These are phyloP conservation scores for Lasiommata megera DNA, from an alignment of 2,888 invertebrate species.

Conservation along the genomic window DNA sequence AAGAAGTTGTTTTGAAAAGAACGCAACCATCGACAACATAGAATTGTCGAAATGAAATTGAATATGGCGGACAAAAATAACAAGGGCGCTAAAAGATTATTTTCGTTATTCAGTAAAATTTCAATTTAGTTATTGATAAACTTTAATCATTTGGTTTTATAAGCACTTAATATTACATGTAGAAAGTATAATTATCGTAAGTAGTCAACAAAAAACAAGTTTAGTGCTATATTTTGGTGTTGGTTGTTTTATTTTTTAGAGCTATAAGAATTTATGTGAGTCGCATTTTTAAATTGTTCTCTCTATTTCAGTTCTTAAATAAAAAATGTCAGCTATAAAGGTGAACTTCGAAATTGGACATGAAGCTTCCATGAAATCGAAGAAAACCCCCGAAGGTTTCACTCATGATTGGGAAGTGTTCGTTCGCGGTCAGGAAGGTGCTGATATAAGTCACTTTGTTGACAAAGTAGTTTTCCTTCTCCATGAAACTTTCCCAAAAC, in stretches of 20 bases:
- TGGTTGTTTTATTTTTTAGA: slow-evolving; percentile 26
- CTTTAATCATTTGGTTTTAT: slow-evolving; percentile 41
- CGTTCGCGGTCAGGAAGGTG: slow-evolving; percentile 93
- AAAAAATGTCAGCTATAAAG: slow-evolving; percentile 68
- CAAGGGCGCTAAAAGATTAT: slow-evolving; percentile 79
- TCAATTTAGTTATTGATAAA: slow-evolving; percentile 45
- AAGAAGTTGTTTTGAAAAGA: slow-evolving; percentile 19
- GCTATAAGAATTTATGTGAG: slow-evolving; percentile 15
- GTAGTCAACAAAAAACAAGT: slow-evolving; percentile 16
- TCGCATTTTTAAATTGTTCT: slow-evolving; percentile 16
- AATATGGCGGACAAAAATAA: slow-evolving; percentile 80
- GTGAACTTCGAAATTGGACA: slow-evolving; percentile 97
- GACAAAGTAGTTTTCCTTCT: slow-evolving; percentile 95
- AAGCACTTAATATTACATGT: slow-evolving; percentile 28
- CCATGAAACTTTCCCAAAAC: slow-evolving; percentile 95
- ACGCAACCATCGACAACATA: slow-evolving; percentile 19
- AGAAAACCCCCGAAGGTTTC: slow-evolving; percentile 93
- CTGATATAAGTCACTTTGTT: slow-evolving; percentile 93
- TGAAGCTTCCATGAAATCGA: slow-evolving; percentile 89
- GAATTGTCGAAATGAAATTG: slow-evolving; percentile 43
- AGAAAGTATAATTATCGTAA: slow-evolving; percentile 14
- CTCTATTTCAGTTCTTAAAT: slow-evolving; percentile 38
- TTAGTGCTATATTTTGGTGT: slow-evolving; percentile 29
- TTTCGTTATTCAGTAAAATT: slow-evolving; percentile 53
- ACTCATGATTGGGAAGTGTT: slow-evolving; percentile 99